Evolutionary conservation across 2,888 invertebrate species (phyloP), one percentile per base, ranked within the genome.

Genomic region (Ethmia dodecea): DNA sequence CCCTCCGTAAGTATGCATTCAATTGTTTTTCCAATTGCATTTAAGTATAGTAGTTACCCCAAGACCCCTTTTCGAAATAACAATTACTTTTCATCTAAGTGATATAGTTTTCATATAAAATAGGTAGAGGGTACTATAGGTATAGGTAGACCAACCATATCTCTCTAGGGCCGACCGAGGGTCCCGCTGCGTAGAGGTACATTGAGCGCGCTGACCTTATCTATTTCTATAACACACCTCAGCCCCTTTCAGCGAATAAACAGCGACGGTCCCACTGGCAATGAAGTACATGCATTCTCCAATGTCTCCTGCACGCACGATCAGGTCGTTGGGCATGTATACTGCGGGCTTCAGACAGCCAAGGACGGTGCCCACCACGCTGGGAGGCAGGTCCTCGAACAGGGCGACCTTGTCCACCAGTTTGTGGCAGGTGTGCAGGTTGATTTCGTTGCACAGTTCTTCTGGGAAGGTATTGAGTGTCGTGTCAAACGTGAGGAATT

Each of bases 231-330:
- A 22, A 26, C 26, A 20, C 8, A 90, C 89, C 77, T 91, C 91
- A 48, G 86, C 86, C 13, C 91, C 91, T 9, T 88, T 88, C 9
- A 86, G 68, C 1, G 90, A 89, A 33, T 86, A 81, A 3, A 90
- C 81, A 5, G 89, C 88, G 0, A 91, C 90, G 0, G 89, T 89
- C 8, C 92, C 91, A 25, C 74, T 79, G 0, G 86, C 84, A 15
- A 91, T 73, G 50, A 91, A 91, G 60, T 88, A 91, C 90, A 91
- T 90, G 59, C 88, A 88, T 40, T 89, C 88, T 0, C 90, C 91
- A 10, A 72, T 59, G 8, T 87, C 84, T 0, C 89, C 89, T 0
- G 89, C 88, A 38, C 88, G 87, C 5, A 89, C 67, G 27, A 92
- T 88, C 13, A 88, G 65, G 55, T 91, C 91, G 38, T 88, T 87